A percentile compares a stretch with the other conserved stretches of the same genome.
Evolutionary conservation across 2,113 vertebrate species (phyloP).

Genomic region (Silurus meridionalis): DNA sequence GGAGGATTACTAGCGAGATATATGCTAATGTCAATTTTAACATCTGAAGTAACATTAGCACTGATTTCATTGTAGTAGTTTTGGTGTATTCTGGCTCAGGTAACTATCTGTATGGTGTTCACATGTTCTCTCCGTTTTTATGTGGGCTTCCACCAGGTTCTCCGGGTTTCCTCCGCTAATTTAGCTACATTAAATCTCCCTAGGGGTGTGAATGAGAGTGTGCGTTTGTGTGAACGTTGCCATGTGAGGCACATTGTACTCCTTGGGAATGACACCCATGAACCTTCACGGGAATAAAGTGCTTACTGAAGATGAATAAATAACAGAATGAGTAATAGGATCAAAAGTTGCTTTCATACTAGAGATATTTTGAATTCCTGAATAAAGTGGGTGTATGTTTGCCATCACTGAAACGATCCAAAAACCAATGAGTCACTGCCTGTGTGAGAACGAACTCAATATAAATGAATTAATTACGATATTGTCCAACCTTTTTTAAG

Average conservation of each 20-base stretch:
- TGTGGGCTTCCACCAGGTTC: background rate
- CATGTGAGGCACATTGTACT: background rate
- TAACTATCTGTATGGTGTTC: background rate
- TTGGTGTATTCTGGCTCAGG: background rate
- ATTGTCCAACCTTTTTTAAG: conserved; percentile 83
- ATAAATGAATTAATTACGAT: background rate
- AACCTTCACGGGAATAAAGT: background rate
- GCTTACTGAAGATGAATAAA: background rate
- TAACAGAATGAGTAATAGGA: background rate
- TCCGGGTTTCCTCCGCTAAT: background rate
- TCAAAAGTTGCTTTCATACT: background rate
- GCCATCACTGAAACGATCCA: background rate
- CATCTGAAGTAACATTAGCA: background rate
- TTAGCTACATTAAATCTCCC: background rate
- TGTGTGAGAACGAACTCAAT: background rate
- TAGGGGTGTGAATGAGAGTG: background rate
- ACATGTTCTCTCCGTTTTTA: background rate
- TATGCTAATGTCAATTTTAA: background rate
- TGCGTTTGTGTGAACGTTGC: background rate
- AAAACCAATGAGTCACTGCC: background rate
- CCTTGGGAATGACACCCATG: background rate
- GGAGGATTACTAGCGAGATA: background rate
- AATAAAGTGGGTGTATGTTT: background rate
- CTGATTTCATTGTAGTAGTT: background rate
- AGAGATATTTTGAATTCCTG: background rate